Percentiles rank a stretch among this genome's conserved stretches.
These are phyloP conservation scores for Eriosoma lanigerum DNA, from an alignment of 1,140 invertebrate genomes.

Conservation along the genomic window DNA sequence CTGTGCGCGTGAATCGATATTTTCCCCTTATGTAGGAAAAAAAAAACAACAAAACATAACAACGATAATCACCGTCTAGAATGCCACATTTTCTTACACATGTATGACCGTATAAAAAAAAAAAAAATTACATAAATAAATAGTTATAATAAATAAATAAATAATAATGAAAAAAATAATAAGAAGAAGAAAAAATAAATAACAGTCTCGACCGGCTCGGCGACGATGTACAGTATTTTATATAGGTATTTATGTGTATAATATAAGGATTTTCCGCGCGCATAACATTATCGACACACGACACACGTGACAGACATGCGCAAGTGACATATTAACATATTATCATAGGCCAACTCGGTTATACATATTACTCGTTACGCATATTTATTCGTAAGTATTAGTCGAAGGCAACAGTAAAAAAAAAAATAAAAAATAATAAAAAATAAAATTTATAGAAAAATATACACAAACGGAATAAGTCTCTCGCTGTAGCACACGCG, in stretches of 20 bases:
- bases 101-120: constrained; percentile 43
- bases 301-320: constrained; percentile 47
- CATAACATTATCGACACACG: constrained; percentile 46
- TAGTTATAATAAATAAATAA: constrained; percentile 42
- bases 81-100: constrained; percentile 48
- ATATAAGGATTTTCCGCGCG: constrained; percentile 33
- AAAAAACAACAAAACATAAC: constrained; percentile 13
- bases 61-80: constrained; percentile 46
- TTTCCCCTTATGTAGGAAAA: constrained; percentile 3
- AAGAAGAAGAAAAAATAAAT: not conserved
- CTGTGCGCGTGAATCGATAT: constrained; percentile 19
- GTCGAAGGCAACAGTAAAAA: constrained; percentile 24
- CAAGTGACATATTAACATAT: constrained; percentile 51
- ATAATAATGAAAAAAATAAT: constrained; percentile 32
- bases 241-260: not conserved
- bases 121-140: too few relatives aligned
- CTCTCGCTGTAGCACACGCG: too few relatives aligned
- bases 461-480: not conserved
- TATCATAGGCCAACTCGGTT: constrained; percentile 37
- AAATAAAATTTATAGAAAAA: too few relatives aligned
- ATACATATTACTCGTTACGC: constrained; percentile 34
- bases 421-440: not conserved
- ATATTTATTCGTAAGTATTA: constrained; percentile 50
- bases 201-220: constrained; percentile 25
- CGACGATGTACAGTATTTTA: not conserved